Percentiles rank a stretch among this genome's conserved stretches.
phyloP scores from a whole-genome alignment of 2,888 invertebrate species.

The Dicranocentrus wangi region DNA sequence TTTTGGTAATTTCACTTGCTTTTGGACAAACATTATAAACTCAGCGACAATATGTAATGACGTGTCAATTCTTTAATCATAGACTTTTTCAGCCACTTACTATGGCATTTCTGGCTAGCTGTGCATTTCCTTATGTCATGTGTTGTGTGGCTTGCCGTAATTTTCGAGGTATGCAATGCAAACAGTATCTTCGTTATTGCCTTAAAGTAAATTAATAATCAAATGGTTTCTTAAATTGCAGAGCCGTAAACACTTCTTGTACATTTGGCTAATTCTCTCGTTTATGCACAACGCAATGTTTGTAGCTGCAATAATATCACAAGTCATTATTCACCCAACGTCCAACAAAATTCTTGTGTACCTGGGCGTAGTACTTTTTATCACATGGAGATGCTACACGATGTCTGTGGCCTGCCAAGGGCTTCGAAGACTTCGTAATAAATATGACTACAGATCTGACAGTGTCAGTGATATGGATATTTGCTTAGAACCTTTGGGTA shows the following conservation, averaged over 20 bases:
- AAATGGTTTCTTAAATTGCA: not conserved
- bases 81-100: conserved; percentile 56
- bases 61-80: not conserved
- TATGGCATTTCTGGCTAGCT: conserved; percentile 56
- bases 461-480: conserved; percentile 51
- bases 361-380: conserved; percentile 36
- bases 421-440: conserved; percentile 44
- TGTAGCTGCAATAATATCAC: conserved; percentile 9
- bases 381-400: conserved; percentile 60
- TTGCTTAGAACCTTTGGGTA: conserved; percentile 61
- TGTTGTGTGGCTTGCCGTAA: conserved; percentile 57
- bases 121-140: conserved; percentile 54
- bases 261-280: conserved; percentile 49
- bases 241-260: conserved; percentile 51
- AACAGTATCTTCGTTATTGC: not conserved
- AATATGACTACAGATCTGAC: conserved; percentile 42
- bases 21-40: conserved; percentile 1
- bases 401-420: conserved; percentile 55
- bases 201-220: not conserved
- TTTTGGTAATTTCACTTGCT: conserved; percentile 28
- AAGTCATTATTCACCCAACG: conserved; percentile 1
- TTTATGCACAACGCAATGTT: conserved; percentile 37
- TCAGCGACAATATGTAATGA: not conserved
- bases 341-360: conserved; percentile 16
- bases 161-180: conserved; percentile 47